Base-by-base conservation (phyloP, 2,888 invertebrate genomes). In the Apamea monoglypha region DNA sequence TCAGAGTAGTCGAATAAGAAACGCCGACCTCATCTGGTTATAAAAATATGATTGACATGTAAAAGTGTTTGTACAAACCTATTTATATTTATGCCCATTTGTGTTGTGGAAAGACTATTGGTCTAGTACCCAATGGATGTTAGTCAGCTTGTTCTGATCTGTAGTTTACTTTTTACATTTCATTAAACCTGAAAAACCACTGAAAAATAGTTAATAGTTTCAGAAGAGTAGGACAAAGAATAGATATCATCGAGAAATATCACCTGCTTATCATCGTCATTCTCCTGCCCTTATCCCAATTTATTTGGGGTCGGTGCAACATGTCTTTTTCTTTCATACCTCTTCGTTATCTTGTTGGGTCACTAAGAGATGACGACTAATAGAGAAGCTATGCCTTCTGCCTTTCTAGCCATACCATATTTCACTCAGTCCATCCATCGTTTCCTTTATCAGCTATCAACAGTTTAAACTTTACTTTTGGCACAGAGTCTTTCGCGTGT, bases 401-500 rank as follows among this genome's bases (percentile, higher is more conserved):
- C 16, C 16, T 47, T 4, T 16, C 47, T 16, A 47, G 16, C 5
- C 16, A 47, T 16, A 16, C n/a, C 4, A 56, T n/a, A 10, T 56
- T 56, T 12, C 12, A 56, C 25, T 25, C 25, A n/a, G 12, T 56
- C n/a, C 1, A n/a, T 12, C 7, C 40, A 40, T 40, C 40, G 40
- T 40, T 40, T 40, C 40, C 40, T 47, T 16, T 4, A 77, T 18
- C 0, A 53, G 12, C 16, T 40, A 40, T 69, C 7, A 25, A 40
- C 8, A 56, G 56, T 7, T 64, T 47, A 73, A 47, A 36, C 5
- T 61, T 81, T 40, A 5, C 6, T 36, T 21, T 64, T 75, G 56
- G 36, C 83, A 59, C 76, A 16, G 29, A 64, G 6, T 50, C 29
- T n/a, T 81, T 68, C 12, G 56, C 29, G 1, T 66, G 25, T n/a